These are phyloP conservation scores for Scaptomyza caliginosa DNA, from an alignment of 2,888 invertebrate species.

Conservation along the genomic window DNA sequence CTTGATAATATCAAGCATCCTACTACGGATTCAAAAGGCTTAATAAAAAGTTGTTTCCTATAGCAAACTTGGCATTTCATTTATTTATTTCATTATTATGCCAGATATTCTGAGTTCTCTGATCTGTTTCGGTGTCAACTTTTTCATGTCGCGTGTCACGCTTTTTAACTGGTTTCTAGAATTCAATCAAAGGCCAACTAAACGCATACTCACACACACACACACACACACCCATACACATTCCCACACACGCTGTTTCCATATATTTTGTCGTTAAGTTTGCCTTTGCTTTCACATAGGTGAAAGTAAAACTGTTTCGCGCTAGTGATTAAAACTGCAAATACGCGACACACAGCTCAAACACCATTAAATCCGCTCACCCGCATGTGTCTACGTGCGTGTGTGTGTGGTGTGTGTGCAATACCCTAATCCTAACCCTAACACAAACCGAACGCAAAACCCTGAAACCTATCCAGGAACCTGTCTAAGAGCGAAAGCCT, in stretches of 20 bases:
- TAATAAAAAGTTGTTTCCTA: no score
- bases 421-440: slow-evolving; percentile 6
- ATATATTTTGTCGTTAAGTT: neutral
- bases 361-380: neutral
- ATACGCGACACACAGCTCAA: slow-evolving; percentile 15
- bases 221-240: neutral
- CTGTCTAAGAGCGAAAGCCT: slow-evolving; percentile 21
- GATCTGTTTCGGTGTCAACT: no score
- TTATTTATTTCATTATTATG: no score
- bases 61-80: no score
- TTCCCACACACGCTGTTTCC: neutral
- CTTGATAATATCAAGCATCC: no score
- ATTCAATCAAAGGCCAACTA: neutral
- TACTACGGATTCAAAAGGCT: no score
- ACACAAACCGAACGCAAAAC: slow-evolving; percentile 18
- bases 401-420: neutral
- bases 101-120: no score
- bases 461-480: slow-evolving; percentile 27
- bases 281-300: slow-evolving; percentile 30
- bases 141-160: no score
- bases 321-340: slow-evolving; percentile 56
- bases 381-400: neutral
- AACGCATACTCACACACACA: neutral
- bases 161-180: neutral
- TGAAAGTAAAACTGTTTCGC: slow-evolving; percentile 42